phyloP scores from a whole-genome alignment of 2,888 invertebrate genomes.

The Athetis lepigone region DNA sequence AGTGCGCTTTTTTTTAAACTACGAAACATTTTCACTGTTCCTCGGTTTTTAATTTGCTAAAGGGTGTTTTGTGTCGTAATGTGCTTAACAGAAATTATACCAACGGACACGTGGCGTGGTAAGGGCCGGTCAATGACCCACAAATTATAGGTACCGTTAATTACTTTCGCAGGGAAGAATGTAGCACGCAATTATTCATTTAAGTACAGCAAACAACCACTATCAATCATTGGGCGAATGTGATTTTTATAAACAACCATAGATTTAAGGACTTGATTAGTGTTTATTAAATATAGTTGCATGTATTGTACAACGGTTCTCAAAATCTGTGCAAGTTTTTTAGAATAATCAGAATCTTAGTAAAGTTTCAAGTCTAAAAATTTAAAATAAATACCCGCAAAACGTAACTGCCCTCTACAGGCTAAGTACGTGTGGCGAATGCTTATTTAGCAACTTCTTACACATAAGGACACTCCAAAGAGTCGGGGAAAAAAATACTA shows the following conservation, averaged over 20 bases:
- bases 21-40: constrained; percentile 1
- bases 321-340: neutral
- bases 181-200: constrained; percentile 70
- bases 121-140: constrained; percentile 85
- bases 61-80: constrained; percentile 63
- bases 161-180: constrained; percentile 80
- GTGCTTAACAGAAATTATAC: constrained; percentile 63
- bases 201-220: constrained; percentile 50
- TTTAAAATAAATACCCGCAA: neutral
- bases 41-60: constrained; percentile 37
- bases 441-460: neutral
- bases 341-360: neutral
- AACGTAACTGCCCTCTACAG: neutral
- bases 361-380: too few species aligned
- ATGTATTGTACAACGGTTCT: neutral
- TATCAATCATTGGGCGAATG: constrained; percentile 51
- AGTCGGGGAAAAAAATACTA: neutral
- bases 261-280: neutral
- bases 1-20: neutral
- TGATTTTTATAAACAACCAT: constrained; percentile 12
- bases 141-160: constrained; percentile 79
- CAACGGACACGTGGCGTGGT: constrained; percentile 74
- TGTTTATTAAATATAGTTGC: too few species aligned
- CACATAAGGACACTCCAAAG: constrained; percentile 8
- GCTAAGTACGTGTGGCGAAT: neutral